These are phyloP conservation scores for Hydrotaea cyrtoneurina DNA, from an alignment of 2,888 invertebrate species.

Conservation along the genomic window DNA sequence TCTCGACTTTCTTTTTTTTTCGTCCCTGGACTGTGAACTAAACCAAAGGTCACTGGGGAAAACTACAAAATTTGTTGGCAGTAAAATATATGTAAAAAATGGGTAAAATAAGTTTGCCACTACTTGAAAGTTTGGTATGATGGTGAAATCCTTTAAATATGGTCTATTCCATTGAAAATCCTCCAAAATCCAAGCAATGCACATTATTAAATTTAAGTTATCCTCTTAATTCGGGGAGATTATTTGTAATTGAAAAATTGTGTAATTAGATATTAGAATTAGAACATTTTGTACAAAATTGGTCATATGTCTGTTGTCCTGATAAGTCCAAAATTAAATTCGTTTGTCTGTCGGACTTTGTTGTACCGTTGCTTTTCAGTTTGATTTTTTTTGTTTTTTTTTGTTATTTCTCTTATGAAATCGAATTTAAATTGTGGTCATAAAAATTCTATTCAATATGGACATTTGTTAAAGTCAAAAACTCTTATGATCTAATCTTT, in stretches of 20 bases:
- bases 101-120: constrained; percentile 28
- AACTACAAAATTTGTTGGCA: constrained; percentile 38
- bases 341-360: not conserved
- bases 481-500: not conserved
- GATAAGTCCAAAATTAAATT: not conserved
- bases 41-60: constrained; percentile 14
- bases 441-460: constrained; percentile 28
- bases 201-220: too few relatives aligned
- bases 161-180: not conserved
- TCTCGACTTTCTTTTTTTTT: constrained; percentile 26
- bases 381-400: constrained; percentile 40
- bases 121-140: not conserved
- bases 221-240: too few relatives aligned
- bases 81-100: constrained; percentile 20
- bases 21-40: not conserved
- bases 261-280: too few relatives aligned
- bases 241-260: too few relatives aligned
- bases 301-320: not conserved
- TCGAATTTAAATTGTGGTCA: constrained; percentile 74
- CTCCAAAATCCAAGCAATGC: too few relatives aligned
- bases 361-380: not conserved
- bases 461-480: constrained; percentile 63
- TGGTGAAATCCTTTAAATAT: not conserved
- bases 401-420: constrained; percentile 72
- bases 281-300: not conserved